Evolutionary conservation across 2,888 invertebrate genomes (phyloP).

Genomic region (Antheraea yamamai): DNA sequence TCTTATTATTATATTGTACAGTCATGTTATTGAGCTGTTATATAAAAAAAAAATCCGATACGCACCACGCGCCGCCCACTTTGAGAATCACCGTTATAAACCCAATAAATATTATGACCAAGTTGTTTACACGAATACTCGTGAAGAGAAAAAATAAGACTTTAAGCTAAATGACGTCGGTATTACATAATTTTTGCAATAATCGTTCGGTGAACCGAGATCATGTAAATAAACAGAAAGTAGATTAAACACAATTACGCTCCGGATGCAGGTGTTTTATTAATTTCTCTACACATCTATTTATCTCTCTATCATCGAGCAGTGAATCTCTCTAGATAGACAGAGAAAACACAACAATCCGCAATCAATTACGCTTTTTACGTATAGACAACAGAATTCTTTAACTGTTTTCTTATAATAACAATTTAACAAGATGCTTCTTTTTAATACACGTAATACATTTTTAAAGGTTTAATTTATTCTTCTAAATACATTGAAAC

Average conservation of each 20-base stretch:
- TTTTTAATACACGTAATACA: neutral
- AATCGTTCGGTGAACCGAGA: constrained; percentile 19
- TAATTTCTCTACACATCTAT: constrained; percentile 1
- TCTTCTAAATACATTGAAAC: too few species aligned
- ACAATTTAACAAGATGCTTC: neutral
- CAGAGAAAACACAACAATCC: constrained; percentile 4
- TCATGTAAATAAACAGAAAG: constrained; percentile 14
- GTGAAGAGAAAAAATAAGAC: neutral
- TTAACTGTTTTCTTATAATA: neutral
- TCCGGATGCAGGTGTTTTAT: constrained; percentile 8
- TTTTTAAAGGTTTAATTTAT: neutral
- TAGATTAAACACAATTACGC: constrained; percentile 10
- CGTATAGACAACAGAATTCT: neutral
- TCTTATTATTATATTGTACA: neutral
- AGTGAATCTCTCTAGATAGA: constrained; percentile 1
- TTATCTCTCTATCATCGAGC: constrained; percentile 10
- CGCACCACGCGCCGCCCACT: neutral
- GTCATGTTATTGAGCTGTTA: neutral
- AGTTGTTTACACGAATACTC: neutral
- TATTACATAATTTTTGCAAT: constrained; percentile 20
- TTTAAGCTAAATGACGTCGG: constrained; percentile 9
- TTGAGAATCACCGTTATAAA: constrained; percentile 4
- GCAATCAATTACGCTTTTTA: constrained; percentile 1
- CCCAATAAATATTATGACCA: constrained; percentile 5
- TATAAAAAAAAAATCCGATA: neutral